Conservation (phyloP, 2,113 vertebrate genomes). For the Myotis yumanensis region DNA sequence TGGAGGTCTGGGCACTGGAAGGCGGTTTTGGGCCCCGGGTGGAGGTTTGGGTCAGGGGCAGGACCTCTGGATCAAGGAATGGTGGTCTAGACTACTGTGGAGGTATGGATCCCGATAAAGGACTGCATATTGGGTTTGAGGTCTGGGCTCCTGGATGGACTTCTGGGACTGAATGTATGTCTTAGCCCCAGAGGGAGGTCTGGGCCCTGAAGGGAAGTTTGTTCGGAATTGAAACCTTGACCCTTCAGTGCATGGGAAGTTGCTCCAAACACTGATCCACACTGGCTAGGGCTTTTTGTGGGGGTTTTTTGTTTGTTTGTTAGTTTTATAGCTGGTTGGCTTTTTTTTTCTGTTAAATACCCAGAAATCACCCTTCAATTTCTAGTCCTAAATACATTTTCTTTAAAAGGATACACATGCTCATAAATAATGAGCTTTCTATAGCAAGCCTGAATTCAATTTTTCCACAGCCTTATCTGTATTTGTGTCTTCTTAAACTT, state of each 20-base stretch:
- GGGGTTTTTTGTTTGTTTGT: too few species aligned
- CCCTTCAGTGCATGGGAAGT: not conserved
- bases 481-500: conserved; percentile 50
- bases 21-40: too few species aligned
- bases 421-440: conserved; percentile 35
- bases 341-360: conserved; percentile 37
- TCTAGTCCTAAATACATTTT: not conserved
- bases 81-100: too few species aligned
- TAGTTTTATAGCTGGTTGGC: not conserved
- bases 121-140: too few species aligned
- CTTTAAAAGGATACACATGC: conserved; percentile 10
- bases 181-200: too few species aligned
- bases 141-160: too few species aligned
- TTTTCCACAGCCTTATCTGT: not conserved
- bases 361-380: conserved; percentile 3
- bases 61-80: too few species aligned
- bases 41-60: too few species aligned
- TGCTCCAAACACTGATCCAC: not conserved
- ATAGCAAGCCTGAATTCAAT: conserved; percentile 1
- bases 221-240: not conserved
- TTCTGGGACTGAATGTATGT: too few species aligned
- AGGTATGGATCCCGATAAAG: too few species aligned
- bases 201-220: too few species aligned
- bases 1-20: too few species aligned
- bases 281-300: not conserved